Evolutionary conservation across 2,797 vertebrate species (phyloP), one percentile per base, ranked within the genome.

Genomic region (Pantherophis alleghaniensis): DNA sequence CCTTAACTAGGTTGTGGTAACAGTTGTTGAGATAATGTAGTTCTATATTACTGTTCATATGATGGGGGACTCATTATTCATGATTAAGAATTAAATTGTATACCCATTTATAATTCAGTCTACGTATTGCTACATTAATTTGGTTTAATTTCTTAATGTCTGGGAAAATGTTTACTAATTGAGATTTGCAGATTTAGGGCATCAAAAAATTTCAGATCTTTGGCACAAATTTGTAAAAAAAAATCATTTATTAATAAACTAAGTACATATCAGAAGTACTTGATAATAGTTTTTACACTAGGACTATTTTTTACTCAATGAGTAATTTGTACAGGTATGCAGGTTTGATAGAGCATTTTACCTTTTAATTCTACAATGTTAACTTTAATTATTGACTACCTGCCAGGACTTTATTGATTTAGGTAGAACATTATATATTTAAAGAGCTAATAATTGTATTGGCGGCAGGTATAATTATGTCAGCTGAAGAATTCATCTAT

Each of bases 231-330:
- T n/a, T 47, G 59, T 74, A 26, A 59, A 55, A 83, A 24, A 37
- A 20, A n/a, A 16, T 28, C 14, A 53, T 86, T 86, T 86, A 18
- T 20, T 90, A 92, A 53, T 22, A 42, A 86, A 55, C 13, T 9
- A 74, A 86, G 42, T 88, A 9, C 37, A 93, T 90, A 91, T 61
- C 92, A 91, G 92, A 83, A 12, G 18, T 89, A 86, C 22, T 24
- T 91, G 83, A 66, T 92, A 94, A n/a, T 86, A 93, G 28, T 94
- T 24, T 7, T 66, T 24, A 92, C 79, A 93, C 87, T 61, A 79
- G 37, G 93, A 28, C 88, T 66, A 56, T 74, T 55, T 74, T 87
- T 69, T 92, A 51, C 16, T 87, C 42, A 56, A 1, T 92, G 86
- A 79, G 56, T 59, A 87, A 47, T 24, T 42, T 59, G 53, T 89